Evolutionary conservation across 2,888 invertebrate genomes (phyloP).

Genomic region (Pecten maximus): DNA sequence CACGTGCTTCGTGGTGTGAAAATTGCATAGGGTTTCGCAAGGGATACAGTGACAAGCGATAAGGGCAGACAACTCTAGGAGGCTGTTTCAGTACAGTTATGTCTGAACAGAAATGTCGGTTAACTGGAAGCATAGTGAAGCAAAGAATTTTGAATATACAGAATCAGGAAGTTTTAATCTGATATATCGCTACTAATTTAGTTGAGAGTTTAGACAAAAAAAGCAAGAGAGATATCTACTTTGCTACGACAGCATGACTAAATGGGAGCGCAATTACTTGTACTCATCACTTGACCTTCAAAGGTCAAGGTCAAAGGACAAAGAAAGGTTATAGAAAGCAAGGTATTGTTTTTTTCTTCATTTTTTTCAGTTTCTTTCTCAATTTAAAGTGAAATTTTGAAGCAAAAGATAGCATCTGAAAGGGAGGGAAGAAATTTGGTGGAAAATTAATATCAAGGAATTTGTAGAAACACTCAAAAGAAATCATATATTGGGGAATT

Average conservation of each 20-base stretch:
- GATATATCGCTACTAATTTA: neutral
- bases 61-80: constrained; percentile 36
- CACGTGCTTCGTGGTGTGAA: constrained; percentile 67
- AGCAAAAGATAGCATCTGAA: neutral
- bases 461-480: neutral
- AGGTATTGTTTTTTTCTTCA: neutral
- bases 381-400: neutral
- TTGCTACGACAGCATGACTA: neutral
- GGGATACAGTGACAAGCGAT: constrained; percentile 40
- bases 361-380: neutral
- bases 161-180: neutral
- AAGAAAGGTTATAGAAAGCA: constrained; percentile 36
- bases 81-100: constrained; percentile 7
- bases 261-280: neutral
- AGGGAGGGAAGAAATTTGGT: constrained; percentile 1
- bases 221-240: neutral
- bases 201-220: neutral
- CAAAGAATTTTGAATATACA: constrained; percentile 13
- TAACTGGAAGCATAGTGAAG: neutral
- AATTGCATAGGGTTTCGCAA: constrained; percentile 54
- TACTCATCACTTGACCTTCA: constrained; percentile 36
- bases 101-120: neutral
- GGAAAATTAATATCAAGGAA: neutral
- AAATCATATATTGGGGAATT: neutral
- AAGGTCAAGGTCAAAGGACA: constrained; percentile 53